These are phyloP conservation scores for Microctonus brassicae DNA, from an alignment of 2,888 invertebrate genomes.

Conservation along the genomic window DNA sequence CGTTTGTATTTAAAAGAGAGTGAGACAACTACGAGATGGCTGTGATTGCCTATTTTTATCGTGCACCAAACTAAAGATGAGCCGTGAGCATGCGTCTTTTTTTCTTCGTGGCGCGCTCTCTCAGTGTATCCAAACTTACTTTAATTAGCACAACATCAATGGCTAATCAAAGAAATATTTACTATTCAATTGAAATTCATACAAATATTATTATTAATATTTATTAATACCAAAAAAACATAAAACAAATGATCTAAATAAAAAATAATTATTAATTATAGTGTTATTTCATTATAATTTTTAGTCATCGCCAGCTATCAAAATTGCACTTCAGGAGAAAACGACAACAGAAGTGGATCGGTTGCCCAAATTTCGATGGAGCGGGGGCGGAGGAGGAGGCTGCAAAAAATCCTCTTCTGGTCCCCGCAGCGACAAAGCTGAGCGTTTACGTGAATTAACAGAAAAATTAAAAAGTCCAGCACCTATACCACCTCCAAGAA, in stretches of 20 bases:
- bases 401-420: slow-evolving; percentile 64
- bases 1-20: slow-evolving; percentile 50
- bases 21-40: slow-evolving; percentile 41
- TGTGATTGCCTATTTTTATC: slow-evolving; percentile 61
- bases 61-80: slow-evolving; percentile 47
- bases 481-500: slow-evolving; percentile 63
- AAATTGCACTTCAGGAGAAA: slow-evolving; percentile 56
- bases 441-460: slow-evolving; percentile 81
- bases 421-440: slow-evolving; percentile 77
- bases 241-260: background rate
- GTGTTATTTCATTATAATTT: slow-evolving; percentile 1
- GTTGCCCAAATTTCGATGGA: slow-evolving; percentile 80
- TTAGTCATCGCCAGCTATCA: background rate
- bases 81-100: slow-evolving; percentile 45
- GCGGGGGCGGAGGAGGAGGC: slow-evolving; percentile 65
- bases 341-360: slow-evolving; percentile 83
- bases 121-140: slow-evolving; percentile 22
- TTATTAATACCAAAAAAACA: background rate
- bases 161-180: no score
- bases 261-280: background rate
- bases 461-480: slow-evolving; percentile 80
- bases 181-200: no score
- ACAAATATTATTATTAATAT: background rate
- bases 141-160: background rate
- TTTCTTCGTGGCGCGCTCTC: slow-evolving; percentile 40